Conservation (phyloP, 1,140 invertebrate species). For the Orussus abietinus region DNA sequence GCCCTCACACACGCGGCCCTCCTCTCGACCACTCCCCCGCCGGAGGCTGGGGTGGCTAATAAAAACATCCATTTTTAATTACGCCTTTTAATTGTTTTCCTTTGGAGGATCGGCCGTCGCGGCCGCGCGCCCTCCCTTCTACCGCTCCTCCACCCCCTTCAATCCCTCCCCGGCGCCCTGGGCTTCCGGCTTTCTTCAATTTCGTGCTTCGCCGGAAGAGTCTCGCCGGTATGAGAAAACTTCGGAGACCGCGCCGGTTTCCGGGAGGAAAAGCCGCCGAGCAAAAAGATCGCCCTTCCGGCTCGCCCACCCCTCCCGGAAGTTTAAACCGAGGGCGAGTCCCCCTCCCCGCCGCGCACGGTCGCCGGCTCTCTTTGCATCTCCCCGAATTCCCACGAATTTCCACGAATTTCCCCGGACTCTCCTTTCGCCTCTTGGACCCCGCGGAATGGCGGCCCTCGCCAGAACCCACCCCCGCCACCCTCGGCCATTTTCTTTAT, state of each 20-base stretch:
- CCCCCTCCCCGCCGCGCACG: no score
- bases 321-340: no score
- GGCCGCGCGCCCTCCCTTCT: slow-evolving; percentile 4
- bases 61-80: slow-evolving; percentile 38
- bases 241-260: slow-evolving; percentile 1
- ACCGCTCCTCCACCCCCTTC: neutral
- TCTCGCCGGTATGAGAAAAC: no score
- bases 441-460: slow-evolving; percentile 11
- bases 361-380: no score
- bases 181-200: no score
- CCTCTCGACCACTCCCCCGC: slow-evolving; percentile 3
- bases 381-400: no score
- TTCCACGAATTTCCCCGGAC: neutral
- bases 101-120: neutral
- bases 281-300: no score
- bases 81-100: slow-evolving; percentile 26
- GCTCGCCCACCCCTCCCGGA: no score
- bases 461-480: slow-evolving; percentile 20
- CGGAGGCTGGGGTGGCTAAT: slow-evolving; percentile 20
- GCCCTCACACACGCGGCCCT: slow-evolving; percentile 23
- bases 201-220: no score
- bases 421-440: neutral
- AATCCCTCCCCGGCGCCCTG: neutral
- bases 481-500: slow-evolving; percentile 54
- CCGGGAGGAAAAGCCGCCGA: no score